Base-by-base conservation (phyloP, 2,797 vertebrate genomes). In the Malacoctenus gilli region DNA sequence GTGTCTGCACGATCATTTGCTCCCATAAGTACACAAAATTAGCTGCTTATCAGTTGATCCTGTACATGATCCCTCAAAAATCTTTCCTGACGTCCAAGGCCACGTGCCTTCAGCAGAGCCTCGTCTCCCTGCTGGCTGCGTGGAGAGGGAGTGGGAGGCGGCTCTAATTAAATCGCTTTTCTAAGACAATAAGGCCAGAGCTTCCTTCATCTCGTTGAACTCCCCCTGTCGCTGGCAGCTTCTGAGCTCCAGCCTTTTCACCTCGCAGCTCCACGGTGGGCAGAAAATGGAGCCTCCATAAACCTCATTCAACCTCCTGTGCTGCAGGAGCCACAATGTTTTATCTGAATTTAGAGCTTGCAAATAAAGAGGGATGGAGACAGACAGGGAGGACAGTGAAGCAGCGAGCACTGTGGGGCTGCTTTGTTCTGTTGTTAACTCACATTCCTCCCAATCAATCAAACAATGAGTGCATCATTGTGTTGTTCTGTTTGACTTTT, bases 21-120 rank as follows among this genome's bases (percentile, higher is more conserved):
- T 95, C 92, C 91, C 92, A 91, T 95, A 95, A 96, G 94, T 95
- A 95, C 92, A 94, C 92, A 96, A 95, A 96, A 97, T 97, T 94
- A 96, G 91, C 93, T 95, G 93, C 95, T 97, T 95, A 96, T 95
- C 94, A 85, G 95, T 94, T 95, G 94, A 96, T 98, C 95, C 97
- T 93, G 91, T 94, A 94, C 94, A 95, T 94, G 93, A 96, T 94
- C 95, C 93, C 92, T 91, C 91, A 93, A 92, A 94, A 94, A 94
- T 93, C 93, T 91, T 92, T 85, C 91, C 89, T 87, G 83, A 86
- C 74, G 76, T 92, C 91, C 93, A 91, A 92, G 86, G 88, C 93
- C 1, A 57, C 8, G 73, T 86, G 85, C 89, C 89, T 92, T 87
- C 51, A 75, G 79, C 86, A 81, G 77, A 90, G 90, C 88, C 74